A percentile compares a stretch with the other conserved stretches of the same genome.
These are phyloP conservation scores for Balaenoptera acutorostrata DNA, from an alignment of 2,113 vertebrate genomes.

Conservation along the genomic window DNA sequence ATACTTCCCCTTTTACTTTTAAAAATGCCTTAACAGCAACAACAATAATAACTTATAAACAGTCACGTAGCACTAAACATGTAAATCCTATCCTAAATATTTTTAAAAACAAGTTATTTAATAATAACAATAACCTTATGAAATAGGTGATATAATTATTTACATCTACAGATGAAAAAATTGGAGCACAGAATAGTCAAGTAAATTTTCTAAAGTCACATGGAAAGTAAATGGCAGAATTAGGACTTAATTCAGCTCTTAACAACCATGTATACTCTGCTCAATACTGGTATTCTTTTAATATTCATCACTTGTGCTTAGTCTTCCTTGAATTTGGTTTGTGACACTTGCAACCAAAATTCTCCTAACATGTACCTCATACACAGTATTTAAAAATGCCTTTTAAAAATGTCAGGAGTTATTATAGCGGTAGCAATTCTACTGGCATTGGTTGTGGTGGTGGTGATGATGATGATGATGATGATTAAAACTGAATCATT, in stretches of 20 bases:
- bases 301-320: neutral
- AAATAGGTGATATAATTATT: neutral
- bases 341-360: neutral
- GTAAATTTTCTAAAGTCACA: neutral
- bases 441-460: neutral
- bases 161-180: neutral
- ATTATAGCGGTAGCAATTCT: neutral
- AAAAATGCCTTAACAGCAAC: neutral
- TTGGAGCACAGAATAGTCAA: neutral
- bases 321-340: neutral
- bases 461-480: neutral
- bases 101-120: neutral
- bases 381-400: neutral
- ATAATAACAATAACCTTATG: neutral
- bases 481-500: neutral
- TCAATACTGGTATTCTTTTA: neutral
- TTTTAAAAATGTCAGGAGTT: neutral
- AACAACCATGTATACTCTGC: neutral
- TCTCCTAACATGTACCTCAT: neutral
- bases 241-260: neutral
- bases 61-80: neutral
- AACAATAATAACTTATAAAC: neutral
- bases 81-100: neutral
- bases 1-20: neutral
- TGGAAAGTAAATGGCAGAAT: neutral